Percentiles rank a stretch among this genome's conserved stretches.
Conservation (phyloP, 2,113 vertebrate genomes). For the Puma concolor region DNA sequence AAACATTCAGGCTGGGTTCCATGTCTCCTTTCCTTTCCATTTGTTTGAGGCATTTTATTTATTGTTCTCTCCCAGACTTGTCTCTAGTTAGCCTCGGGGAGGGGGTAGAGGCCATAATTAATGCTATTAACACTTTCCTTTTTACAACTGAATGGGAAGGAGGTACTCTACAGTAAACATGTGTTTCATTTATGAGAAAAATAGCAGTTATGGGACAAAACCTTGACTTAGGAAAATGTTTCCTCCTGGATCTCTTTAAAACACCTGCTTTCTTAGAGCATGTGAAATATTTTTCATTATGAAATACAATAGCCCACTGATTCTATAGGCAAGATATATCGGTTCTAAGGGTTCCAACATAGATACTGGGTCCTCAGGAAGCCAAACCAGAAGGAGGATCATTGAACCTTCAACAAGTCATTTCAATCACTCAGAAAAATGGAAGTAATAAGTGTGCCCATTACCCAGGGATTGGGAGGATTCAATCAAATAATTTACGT, state of each 20-base stretch:
- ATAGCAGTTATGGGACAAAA: background rate
- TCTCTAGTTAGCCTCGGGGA: background rate
- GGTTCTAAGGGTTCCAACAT: accelerated
- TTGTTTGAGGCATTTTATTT: background rate
- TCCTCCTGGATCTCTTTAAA: background rate
- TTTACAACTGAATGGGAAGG: background rate
- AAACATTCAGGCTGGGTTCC: background rate
- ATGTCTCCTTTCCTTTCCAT: background rate
- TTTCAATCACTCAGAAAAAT: background rate
- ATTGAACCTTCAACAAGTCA: background rate
- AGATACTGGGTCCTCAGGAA: background rate
- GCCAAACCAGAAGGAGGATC: background rate
- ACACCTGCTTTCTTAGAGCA: background rate
- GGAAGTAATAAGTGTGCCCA: background rate
- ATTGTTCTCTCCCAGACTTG: background rate
- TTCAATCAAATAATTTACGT: background rate
- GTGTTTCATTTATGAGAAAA: background rate
- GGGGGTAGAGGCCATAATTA: background rate
- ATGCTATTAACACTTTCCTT: background rate
- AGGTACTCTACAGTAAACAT: background rate
- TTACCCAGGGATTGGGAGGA: background rate
- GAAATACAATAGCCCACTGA: accelerated
- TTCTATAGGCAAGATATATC: background rate
- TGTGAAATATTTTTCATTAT: background rate
- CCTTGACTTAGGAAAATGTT: background rate